Evolutionary conservation across 2,113 vertebrate species (phyloP).

Genomic region (Sander lucioperca): DNA sequence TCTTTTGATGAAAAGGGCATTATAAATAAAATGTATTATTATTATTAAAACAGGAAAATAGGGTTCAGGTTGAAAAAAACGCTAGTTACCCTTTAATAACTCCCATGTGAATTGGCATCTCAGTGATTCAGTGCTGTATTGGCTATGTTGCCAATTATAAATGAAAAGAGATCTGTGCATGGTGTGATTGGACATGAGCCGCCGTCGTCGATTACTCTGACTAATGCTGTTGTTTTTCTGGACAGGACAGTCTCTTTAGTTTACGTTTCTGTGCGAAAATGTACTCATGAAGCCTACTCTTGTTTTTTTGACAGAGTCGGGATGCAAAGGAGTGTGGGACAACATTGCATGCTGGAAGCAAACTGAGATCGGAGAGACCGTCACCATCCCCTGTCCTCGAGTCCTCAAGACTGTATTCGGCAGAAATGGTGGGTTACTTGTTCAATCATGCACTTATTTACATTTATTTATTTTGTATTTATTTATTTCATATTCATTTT

Average conservation of each 20-base stretch:
- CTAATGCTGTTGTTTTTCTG: too few relatives aligned
- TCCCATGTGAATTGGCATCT: too few relatives aligned
- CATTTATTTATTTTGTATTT: not conserved
- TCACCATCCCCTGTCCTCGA: slow-evolving; percentile 71
- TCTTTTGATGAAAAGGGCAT: too few relatives aligned
- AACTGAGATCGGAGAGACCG: slow-evolving; percentile 52
- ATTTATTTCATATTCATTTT: not conserved
- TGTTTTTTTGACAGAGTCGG: slow-evolving; percentile 59
- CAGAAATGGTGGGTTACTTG: slow-evolving; percentile 59
- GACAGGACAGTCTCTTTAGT: not conserved
- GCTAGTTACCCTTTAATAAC: too few relatives aligned
- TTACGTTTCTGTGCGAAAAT: not conserved
- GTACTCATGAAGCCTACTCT: not conserved
- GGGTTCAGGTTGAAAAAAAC: too few relatives aligned
- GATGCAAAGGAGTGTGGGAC: slow-evolving; percentile 75
- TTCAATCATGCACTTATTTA: not conserved
- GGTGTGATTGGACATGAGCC: not conserved
- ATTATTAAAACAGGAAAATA: too few relatives aligned
- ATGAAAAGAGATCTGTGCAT: too few relatives aligned
- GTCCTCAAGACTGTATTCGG: slow-evolving; percentile 70
- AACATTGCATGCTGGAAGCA: slow-evolving; percentile 74
- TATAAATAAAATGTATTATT: too few relatives aligned
- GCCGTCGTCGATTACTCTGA: not conserved
- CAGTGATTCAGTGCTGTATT: too few relatives aligned
- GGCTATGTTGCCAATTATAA: too few relatives aligned